These are phyloP conservation scores for Myotis findleyi DNA, from an alignment of 2,797 vertebrate species.

Conservation along the genomic window DNA sequence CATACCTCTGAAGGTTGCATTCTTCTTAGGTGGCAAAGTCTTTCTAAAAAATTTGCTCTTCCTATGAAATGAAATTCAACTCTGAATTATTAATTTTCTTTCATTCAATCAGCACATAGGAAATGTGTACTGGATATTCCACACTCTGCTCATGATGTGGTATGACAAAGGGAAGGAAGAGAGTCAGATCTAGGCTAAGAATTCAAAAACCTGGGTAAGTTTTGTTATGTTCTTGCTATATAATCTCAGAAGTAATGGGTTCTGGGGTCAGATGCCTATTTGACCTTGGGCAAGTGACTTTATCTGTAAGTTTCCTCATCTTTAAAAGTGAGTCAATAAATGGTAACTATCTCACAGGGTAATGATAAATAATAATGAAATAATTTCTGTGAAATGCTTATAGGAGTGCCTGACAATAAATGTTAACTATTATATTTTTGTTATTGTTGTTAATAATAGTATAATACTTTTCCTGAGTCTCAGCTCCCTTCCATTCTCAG, in stretches of 20 bases:
- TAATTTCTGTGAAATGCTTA: constrained; percentile 44
- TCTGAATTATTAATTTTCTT: constrained; percentile 57
- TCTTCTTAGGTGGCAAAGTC: constrained; percentile 24
- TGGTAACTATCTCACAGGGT: neutral
- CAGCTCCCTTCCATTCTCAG: constrained; percentile 24
- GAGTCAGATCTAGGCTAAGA: constrained; percentile 3
- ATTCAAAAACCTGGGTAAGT: neutral
- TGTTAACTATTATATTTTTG: constrained; percentile 25
- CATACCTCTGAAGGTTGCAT: constrained; percentile 1
- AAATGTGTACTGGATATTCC: constrained; percentile 31
- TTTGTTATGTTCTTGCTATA: constrained; percentile 25
- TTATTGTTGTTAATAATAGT: constrained; percentile 22
- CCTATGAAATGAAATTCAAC: constrained; percentile 22
- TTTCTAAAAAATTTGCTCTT: constrained; percentile 44
- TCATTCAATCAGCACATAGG: constrained; percentile 17
- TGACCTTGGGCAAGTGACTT: constrained; percentile 20
- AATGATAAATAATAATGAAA: constrained; percentile 52
- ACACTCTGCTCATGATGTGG: neutral
- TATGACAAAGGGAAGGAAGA: constrained; percentile 26
- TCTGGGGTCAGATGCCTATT: neutral
- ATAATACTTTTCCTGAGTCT: constrained; percentile 36
- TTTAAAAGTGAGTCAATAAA: constrained; percentile 42
- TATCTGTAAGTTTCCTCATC: constrained; percentile 37
- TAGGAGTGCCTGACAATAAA: constrained; percentile 17
- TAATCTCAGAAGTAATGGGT: constrained; percentile 39